Base-by-base conservation (phyloP, 2,888 invertebrate genomes). In the Philopedon plagiatum region DNA sequence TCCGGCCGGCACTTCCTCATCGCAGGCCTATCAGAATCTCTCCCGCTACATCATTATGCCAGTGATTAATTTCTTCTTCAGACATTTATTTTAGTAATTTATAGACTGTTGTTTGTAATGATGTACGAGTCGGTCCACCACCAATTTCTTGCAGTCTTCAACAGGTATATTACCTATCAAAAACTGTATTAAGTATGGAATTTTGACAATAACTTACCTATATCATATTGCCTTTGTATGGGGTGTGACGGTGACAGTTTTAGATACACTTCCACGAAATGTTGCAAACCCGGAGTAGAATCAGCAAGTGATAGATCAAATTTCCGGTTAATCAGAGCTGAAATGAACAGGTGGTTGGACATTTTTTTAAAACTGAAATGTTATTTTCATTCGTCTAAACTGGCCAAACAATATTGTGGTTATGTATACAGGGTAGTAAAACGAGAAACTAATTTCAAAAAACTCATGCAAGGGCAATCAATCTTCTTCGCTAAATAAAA, bases 51-150 rank as follows among this genome's bases (percentile, higher is more conserved):
- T 83, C 82, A 81, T 83, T 83, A 82, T 76, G 78, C 78, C 78
- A 77, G 81, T 83, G 83, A 84, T 84, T 83, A 83, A 84, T 83
- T 82, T 82, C 81, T 80, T 81, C 79, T 81, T 79, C 81, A 81
- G 83, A 83, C 82, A 80, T 82, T 83, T 83, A 83, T 83, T 83
- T 81, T 81, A 80, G 82, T 83, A 84, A 83, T 83, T 83, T 83
- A 83, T 83, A 80, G 80, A 81, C 82, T 81, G 81, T 77, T 80
- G 79, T 80, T 78, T 71, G 78, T 79, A 78, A 79, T 79, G 80
- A 79, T 80, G 74, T 77, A 75, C 76, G 72, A 76, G 71, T 69
- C 71, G 58, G 71, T 73, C 69, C 70, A 49, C 69, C 41, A 60
- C 26, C 62, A 66, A 66, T 71, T 66, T 51, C 60, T 41, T 34